Evolutionary conservation across 2,797 vertebrate species (phyloP).

Genomic region (Tapera naevia): DNA sequence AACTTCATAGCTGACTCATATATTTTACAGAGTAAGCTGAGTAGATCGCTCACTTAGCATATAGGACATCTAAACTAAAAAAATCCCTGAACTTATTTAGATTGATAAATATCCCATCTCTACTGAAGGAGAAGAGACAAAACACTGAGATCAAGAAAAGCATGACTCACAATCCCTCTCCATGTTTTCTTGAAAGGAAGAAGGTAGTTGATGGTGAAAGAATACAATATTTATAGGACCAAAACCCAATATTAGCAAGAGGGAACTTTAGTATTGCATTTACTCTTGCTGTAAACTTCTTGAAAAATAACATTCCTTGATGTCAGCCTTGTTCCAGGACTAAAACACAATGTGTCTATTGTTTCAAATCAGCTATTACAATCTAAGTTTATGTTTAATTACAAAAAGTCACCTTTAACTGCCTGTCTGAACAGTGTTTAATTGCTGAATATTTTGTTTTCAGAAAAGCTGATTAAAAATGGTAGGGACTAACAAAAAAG

Average conservation of each 20-base stretch:
- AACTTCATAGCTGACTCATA: background rate
- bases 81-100: background rate
- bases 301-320: background rate
- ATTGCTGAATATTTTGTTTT: too few species aligned
- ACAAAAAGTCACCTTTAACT: background rate
- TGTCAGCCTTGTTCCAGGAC: background rate
- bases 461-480: background rate
- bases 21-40: background rate
- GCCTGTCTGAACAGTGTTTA: background rate
- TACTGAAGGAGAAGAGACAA: background rate
- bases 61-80: background rate
- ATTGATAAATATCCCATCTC: background rate
- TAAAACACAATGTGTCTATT: background rate
- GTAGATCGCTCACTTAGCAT: background rate
- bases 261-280: background rate
- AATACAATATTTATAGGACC: background rate
- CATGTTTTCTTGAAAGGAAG: background rate
- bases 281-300: background rate
- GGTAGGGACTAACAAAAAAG: background rate
- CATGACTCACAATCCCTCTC: background rate
- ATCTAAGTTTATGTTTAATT: background rate
- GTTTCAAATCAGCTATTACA: background rate
- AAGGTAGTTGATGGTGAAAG: background rate
- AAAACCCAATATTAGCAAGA: background rate
- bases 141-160: background rate